Percentiles rank a stretch among this genome's conserved stretches.
These are phyloP conservation scores for Carposina sasakii DNA, from an alignment of 1,140 invertebrate species.

Conservation along the genomic window DNA sequence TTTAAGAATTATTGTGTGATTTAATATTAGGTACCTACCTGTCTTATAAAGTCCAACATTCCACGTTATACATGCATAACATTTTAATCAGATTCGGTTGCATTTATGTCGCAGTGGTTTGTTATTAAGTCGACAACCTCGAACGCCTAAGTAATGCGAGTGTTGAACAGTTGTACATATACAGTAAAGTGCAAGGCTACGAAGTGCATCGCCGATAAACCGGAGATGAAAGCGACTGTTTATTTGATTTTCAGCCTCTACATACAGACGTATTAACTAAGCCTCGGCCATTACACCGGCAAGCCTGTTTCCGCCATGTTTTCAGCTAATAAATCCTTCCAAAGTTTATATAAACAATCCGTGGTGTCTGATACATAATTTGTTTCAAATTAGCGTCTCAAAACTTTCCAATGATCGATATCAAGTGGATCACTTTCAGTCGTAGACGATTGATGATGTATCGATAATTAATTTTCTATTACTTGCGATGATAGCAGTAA, in stretches of 20 bases:
- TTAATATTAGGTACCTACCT: no score
- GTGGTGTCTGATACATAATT: no score
- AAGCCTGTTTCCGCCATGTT: conserved; percentile 30
- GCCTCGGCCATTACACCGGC: conserved; percentile 41
- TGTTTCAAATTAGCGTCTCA: no score
- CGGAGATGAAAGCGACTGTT: conserved; percentile 68
- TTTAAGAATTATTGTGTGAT: no score
- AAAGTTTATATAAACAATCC: conserved; percentile 7
- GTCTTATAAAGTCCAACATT: no score
- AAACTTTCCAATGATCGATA: no score
- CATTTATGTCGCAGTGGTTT: conserved; percentile 27
- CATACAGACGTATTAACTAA: conserved; percentile 53
- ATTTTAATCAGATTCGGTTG: no score
- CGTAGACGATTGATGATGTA: no score
- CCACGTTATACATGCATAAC: no score
- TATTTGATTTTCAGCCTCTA: conserved; percentile 64
- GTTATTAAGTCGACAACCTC: conserved; percentile 48
- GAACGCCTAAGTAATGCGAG: conserved; percentile 36
- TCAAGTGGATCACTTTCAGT: no score
- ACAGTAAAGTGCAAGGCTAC: conserved; percentile 60
- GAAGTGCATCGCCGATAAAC: conserved; percentile 66
- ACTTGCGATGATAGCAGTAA: no score
- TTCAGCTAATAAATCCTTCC: conserved; percentile 28
- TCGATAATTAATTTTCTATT: no score
- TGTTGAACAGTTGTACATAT: conserved; percentile 47